A percentile compares a stretch with the other conserved stretches of the same genome.
These are phyloP conservation scores for Drosophila nigricruria DNA, from an alignment of 2,888 invertebrate species.

Conservation along the genomic window DNA sequence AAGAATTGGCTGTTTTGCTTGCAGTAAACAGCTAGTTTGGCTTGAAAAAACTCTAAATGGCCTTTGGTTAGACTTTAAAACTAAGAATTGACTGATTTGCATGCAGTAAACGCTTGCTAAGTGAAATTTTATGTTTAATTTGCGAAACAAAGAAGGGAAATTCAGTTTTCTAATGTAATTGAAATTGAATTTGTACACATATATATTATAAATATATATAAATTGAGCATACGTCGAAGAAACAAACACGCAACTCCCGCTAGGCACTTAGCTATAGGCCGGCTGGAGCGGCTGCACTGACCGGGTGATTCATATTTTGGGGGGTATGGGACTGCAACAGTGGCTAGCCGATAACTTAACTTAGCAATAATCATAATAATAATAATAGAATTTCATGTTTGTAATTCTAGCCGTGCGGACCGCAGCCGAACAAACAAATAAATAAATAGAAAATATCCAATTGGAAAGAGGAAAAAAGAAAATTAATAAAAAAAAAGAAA, in stretches of 20 bases:
- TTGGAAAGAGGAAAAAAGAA: background rate
- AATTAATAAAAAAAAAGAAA: background rate
- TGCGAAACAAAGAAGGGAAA: background rate
- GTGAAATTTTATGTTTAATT: background rate
- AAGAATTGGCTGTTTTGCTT: background rate
- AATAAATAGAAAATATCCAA: background rate
- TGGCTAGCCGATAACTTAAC: background rate
- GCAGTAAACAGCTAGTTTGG: background rate
- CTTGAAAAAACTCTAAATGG: background rate
- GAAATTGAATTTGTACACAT: too few relatives aligned
- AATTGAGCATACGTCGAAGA: background rate
- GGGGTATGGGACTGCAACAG: background rate
- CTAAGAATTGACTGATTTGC: background rate
- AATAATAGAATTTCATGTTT: slow-evolving; percentile 32
- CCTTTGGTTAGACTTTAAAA: background rate
- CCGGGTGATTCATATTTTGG: slow-evolving; percentile 19
- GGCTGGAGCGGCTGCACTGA: slow-evolving; percentile 1
- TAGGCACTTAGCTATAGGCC: background rate
- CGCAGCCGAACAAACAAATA: slow-evolving; percentile 10
- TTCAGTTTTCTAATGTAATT: background rate
- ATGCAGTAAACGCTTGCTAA: background rate
- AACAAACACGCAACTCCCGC: background rate
- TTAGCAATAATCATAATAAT: slow-evolving; percentile 30
- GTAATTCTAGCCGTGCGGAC: slow-evolving; percentile 39
- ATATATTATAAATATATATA: too few relatives aligned